These are phyloP conservation scores for Drosophila formosana DNA, from an alignment of 2,888 invertebrate genomes.

Conservation along the genomic window DNA sequence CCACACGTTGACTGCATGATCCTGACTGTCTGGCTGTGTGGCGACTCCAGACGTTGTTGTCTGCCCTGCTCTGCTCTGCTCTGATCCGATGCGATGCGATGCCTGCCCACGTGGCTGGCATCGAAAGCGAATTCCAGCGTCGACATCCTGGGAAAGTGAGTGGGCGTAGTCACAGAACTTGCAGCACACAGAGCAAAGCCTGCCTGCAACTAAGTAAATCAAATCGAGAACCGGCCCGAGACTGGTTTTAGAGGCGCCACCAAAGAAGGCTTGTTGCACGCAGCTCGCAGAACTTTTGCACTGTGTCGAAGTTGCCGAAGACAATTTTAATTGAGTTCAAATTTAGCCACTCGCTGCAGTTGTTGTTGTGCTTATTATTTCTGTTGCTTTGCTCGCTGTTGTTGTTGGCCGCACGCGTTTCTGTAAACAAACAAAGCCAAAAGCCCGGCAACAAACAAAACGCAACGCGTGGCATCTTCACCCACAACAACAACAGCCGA, in stretches of 20 bases:
- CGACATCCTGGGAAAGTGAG: conserved; percentile 73
- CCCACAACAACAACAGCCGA: conserved; percentile 23
- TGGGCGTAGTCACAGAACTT: conserved; percentile 52
- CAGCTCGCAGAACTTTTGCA: background rate
- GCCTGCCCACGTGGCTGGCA: conserved; percentile 68
- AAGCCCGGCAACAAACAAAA: conserved; percentile 69
- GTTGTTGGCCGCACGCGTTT: conserved; percentile 77
- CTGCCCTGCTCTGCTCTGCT: conserved; percentile 7
- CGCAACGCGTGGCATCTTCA: conserved; percentile 68
- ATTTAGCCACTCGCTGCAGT: conserved; percentile 50
- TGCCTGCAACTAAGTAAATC: conserved; percentile 59
- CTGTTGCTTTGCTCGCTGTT: conserved; percentile 41
- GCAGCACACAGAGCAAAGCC: background rate
- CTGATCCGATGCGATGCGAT: conserved; percentile 11
- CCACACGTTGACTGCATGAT: conserved; percentile 72
- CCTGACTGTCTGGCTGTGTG: conserved; percentile 23
- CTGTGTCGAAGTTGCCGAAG: conserved; percentile 24
- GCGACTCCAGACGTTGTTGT: conserved; percentile 31
- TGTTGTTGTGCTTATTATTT: conserved; percentile 25
- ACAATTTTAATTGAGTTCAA: conserved; percentile 61
- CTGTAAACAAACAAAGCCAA: conserved; percentile 70
- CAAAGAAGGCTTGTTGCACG: conserved; percentile 10
- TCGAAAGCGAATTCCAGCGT: conserved; percentile 63
- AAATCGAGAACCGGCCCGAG: conserved; percentile 65
- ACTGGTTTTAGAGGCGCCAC: conserved; percentile 57